Base-by-base conservation (phyloP, 2,888 invertebrate genomes). In the Parochlus steinenii region DNA sequence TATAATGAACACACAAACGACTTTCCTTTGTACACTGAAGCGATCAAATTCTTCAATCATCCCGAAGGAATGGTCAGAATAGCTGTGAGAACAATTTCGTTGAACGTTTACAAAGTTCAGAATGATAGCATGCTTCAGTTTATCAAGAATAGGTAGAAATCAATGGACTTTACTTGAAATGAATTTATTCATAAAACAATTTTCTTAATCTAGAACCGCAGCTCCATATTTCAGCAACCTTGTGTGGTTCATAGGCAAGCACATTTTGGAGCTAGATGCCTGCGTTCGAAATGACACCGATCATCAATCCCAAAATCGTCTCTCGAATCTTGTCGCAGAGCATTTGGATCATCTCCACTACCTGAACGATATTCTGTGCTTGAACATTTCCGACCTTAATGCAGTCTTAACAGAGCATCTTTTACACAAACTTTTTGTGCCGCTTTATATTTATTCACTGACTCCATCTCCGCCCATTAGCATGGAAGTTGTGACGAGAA, bases 1-100 rank as follows among this genome's bases (percentile, higher is more conserved):
- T 98, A 95, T 58, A 98, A 97, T 65, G 97, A 98, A 87, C 85
- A 90, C 53, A 97, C 97, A 35, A 90, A 95, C 63, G 98, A 99
- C 59, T 98, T 98, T 62, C 97, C 98, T 5, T 64, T 99, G 12
- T 97, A 98, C 55, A 97, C 97, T 3, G 98, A 98, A 63, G 95
- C 95, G 22, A 92, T 99, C 41, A 97, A 97, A 59, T 95, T 98
- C 64, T 98, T 97, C 63, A 95, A 98, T 57, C 97, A 98, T 60
- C 79, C 87, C 0, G 98, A 98, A 62, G 86, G 89, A 23, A 98
- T 98, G 98, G 97, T 98, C 22, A 72, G 98, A 31, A 99, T 98
- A 46, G 98, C 98, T 3, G 98, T 98, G 10, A 68, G 98, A 40
- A 98, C 97, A 8, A 71, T 99, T 42, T 93, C 97, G 2, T 66